These are phyloP conservation scores for Mionectes macconnelli DNA, from an alignment of 2,113 vertebrate species.

Conservation along the genomic window DNA sequence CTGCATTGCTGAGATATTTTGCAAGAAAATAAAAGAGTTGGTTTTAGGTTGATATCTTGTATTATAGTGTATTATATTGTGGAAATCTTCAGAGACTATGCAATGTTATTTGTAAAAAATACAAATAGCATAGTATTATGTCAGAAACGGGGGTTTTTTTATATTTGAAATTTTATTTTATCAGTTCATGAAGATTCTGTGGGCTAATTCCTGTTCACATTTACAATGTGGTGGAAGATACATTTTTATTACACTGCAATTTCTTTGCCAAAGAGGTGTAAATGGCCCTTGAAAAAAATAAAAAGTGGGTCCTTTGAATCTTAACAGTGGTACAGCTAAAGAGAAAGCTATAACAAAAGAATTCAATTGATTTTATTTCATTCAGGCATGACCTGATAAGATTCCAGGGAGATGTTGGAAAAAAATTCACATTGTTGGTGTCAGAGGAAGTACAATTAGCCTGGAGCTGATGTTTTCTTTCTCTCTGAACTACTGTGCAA, in stretches of 20 bases:
- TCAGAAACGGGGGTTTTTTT: background rate
- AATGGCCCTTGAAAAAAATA: background rate
- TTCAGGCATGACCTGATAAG: background rate
- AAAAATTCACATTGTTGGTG: background rate
- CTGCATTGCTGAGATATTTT: background rate
- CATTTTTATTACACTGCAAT: background rate
- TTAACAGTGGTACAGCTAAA: background rate
- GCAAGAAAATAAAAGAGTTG: background rate
- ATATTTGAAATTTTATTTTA: background rate
- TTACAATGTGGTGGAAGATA: background rate
- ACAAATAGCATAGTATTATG: background rate
- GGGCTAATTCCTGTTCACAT: background rate
- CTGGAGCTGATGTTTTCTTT: background rate
- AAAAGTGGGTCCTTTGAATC: background rate
- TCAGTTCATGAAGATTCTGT: background rate
- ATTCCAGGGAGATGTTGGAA: background rate
- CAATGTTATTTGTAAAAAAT: background rate
- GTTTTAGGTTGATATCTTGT: background rate
- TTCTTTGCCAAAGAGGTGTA: background rate
- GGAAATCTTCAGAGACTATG: background rate
- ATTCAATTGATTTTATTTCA: background rate
- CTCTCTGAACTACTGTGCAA: background rate
- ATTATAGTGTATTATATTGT: background rate
- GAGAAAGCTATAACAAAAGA: background rate
- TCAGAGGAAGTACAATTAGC: conserved; percentile 22